phyloP scores from a whole-genome alignment of 2,888 invertebrate genomes.

The Iphiclides podalirius region DNA sequence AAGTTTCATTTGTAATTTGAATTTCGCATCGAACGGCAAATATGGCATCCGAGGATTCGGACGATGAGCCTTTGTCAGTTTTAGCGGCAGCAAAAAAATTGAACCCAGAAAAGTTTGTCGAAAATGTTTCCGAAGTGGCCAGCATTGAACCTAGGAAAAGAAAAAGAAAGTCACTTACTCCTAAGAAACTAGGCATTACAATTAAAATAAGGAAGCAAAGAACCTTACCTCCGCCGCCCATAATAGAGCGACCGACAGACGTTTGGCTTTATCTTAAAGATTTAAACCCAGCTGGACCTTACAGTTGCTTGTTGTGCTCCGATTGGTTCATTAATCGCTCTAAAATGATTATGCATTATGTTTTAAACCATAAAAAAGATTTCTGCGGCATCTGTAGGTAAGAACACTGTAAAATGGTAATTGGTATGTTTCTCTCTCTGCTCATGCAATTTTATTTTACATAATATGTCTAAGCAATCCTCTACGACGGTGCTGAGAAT shows the following conservation, averaged over 20 bases:
- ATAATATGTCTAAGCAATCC: no score
- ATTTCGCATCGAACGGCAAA: no score
- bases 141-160: conserved; percentile 32
- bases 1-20: no score
- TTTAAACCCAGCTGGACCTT: conserved; percentile 65
- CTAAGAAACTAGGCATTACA: conserved; percentile 32
- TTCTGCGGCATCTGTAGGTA: conserved; percentile 76
- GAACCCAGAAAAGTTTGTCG: conserved; percentile 37
- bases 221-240: conserved; percentile 32
- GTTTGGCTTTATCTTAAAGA: conserved; percentile 76
- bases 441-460: no score
- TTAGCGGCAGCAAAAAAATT: conserved; percentile 57
- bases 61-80: conserved; percentile 67
- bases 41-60: conserved; percentile 65
- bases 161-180: conserved; percentile 37
- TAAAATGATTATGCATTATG: conserved; percentile 69
- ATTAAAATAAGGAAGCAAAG: conserved; percentile 37
- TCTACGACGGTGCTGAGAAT: no score
- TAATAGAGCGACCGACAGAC: conserved; percentile 62
- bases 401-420: conserved; percentile 22
- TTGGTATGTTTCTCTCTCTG: no score
- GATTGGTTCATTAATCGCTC: conserved; percentile 73
- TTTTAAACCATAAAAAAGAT: conserved; percentile 74
- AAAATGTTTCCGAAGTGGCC: conserved; percentile 24
- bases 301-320: conserved; percentile 67